These are phyloP conservation scores for Petrocephalus schoutedeni DNA, from an alignment of 2,797 vertebrate genomes.

Conservation along the genomic window DNA sequence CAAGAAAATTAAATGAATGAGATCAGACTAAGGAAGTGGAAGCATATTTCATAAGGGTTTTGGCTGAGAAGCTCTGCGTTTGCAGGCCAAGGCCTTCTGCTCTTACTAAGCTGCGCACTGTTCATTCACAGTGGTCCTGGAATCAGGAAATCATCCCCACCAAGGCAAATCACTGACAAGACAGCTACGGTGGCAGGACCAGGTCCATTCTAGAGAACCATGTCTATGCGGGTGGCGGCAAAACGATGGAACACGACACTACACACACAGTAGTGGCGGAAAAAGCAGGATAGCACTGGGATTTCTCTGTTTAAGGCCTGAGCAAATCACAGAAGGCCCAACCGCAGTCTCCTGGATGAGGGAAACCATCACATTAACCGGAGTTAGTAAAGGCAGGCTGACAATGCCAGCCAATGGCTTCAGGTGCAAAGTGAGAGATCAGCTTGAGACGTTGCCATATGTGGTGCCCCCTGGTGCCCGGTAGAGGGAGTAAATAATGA, in stretches of 20 bases:
- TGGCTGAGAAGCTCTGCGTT: background rate
- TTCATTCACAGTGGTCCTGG: background rate
- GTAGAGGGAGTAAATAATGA: background rate
- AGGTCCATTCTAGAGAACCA: background rate
- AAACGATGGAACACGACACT: background rate
- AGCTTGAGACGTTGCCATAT: background rate
- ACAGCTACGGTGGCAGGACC: background rate
- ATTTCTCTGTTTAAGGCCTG: background rate
- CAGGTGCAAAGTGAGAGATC: background rate
- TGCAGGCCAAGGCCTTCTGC: background rate
- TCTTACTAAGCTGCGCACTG: background rate
- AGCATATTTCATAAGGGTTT: background rate
- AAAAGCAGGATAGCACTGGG: background rate
- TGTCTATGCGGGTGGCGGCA: background rate
- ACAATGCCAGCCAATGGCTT: background rate
- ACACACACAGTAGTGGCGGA: background rate
- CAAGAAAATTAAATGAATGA: background rate
- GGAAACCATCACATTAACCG: background rate
- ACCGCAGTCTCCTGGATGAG: background rate
- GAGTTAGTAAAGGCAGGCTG: background rate
- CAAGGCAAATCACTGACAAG: background rate
- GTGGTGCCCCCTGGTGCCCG: background rate
- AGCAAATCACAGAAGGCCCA: background rate
- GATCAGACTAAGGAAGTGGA: background rate
- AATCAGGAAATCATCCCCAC: background rate